Conservation (phyloP, 2,113 vertebrate species). For the Falco punctatus region DNA sequence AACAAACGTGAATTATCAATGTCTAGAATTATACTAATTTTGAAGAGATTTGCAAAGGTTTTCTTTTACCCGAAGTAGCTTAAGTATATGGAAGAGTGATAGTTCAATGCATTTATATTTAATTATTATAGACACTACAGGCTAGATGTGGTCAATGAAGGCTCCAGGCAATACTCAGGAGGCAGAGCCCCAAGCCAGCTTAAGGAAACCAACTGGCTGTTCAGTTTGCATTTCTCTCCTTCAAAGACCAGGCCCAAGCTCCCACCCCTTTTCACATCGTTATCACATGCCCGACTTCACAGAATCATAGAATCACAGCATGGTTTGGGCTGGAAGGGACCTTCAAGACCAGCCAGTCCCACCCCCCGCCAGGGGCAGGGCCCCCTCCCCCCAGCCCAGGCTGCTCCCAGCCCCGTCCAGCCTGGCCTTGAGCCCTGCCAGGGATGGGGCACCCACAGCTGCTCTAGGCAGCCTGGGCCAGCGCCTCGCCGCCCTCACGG, state of each 20-base stretch:
- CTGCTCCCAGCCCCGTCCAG: too few species aligned
- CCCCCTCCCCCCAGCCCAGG: too few species aligned
- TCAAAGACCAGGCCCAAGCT: neutral
- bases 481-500: too few species aligned
- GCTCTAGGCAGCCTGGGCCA: too few species aligned
- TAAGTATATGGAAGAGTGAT: neutral
- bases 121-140: neutral
- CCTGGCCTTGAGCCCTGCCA: too few species aligned
- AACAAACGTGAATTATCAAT: neutral
- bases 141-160: neutral
- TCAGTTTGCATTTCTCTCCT: neutral
- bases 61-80: neutral
- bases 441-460: too few species aligned
- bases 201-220: neutral
- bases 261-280: neutral
- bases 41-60: neutral
- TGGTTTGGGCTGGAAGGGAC: too few species aligned
- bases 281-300: neutral
- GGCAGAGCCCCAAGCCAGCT: neutral
- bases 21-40: neutral
- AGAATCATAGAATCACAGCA: too few species aligned
- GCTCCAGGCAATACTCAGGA: neutral
- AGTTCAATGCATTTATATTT: neutral
- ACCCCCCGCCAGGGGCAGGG: too few species aligned
- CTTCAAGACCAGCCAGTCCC: too few species aligned